Evolutionary conservation across 2,113 vertebrate species (phyloP), one percentile per base, ranked within the genome.

Genomic region (Cyprinodon tularosa): DNA sequence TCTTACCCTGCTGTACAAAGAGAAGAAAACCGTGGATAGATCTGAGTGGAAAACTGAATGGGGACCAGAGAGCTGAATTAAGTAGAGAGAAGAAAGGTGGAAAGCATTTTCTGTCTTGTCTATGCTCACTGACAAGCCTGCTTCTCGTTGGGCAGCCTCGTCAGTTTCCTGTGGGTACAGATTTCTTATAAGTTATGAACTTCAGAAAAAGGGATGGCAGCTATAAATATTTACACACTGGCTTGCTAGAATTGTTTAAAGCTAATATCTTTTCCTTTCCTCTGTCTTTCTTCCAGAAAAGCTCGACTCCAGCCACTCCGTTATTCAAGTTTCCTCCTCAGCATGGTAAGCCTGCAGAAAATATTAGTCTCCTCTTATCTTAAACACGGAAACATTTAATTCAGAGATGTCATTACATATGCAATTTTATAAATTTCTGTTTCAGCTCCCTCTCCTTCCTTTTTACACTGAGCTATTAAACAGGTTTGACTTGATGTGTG

Each of bases 261-360:
- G 71, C 60, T 68, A 57, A 76, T 50, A 13, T 37, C 29, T 44
- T 62, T 62, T 82, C 42, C 67, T 62, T 57, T 36, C 66, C 76
- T 82, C 76, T 81, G 77, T 9, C 85, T 22, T 48, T 42, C 53
- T 17, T 68, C 68, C 76, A 94, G 94, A 91, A 93, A 77, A 80
- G 87, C 45, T 71, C 78, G 47, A 39, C 75, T 8, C 57, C 85
- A 59, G 73, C 53, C 64, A 78, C 75, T 22, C 71, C 45, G 4
- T 15, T 72, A 63, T 78, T 83, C 66, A 70, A 86, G 29, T 81
- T 82, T 60, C 9, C 81, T 72, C 42, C 86, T 71, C 86, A 72
- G 10, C 71, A 86, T n/a, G 87, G 93, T 94, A 91, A 93, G 89
- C 67, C 76, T 50, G 78, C 10, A 83, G 17, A 72, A 37, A 70